Evolutionary conservation across 2,113 vertebrate genomes (phyloP).

Genomic region (Nesogale talazaci): DNA sequence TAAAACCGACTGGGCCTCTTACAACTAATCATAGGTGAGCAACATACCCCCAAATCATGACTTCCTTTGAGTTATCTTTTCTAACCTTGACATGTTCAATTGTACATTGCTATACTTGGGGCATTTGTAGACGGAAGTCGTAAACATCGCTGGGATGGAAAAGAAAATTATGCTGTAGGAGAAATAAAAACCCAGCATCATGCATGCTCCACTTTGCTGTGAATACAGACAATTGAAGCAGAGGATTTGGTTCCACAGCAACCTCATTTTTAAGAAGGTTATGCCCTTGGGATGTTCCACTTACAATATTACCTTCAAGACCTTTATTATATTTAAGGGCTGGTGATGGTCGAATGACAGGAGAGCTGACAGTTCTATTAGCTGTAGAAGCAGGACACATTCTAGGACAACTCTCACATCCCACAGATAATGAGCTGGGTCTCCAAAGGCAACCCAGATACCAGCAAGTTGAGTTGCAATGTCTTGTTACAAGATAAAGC

Average conservation of each 20-base stretch:
- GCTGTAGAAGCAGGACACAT: constrained; percentile 68
- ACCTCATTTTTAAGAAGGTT: constrained; percentile 51
- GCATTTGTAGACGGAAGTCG: constrained; percentile 1
- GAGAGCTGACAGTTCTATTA: constrained; percentile 84
- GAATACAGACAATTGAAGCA: constrained; percentile 50
- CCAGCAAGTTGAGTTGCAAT: constrained; percentile 44
- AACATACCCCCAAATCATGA: neutral
- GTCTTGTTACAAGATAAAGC: constrained; percentile 62
- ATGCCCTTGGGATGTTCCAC: constrained; percentile 58
- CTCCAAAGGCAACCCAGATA: constrained; percentile 77
- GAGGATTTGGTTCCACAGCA: constrained; percentile 53
- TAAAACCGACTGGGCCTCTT: neutral
- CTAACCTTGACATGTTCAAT: neutral
- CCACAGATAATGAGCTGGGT: constrained; percentile 79
- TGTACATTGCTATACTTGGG: neutral
- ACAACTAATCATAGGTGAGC: neutral
- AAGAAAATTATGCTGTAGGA: neutral
- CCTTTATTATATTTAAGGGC: constrained; percentile 55
- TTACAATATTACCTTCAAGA: constrained; percentile 72
- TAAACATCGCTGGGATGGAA: neutral
- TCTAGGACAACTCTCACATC: constrained; percentile 55
- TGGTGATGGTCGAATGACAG: constrained; percentile 78
- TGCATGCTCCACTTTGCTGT: constrained; percentile 42
- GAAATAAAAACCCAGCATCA: neutral
- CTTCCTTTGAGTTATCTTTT: constrained; percentile 11